These are phyloP conservation scores for Nemotelus nigrinus DNA, from an alignment of 2,888 invertebrate genomes.

Conservation along the genomic window DNA sequence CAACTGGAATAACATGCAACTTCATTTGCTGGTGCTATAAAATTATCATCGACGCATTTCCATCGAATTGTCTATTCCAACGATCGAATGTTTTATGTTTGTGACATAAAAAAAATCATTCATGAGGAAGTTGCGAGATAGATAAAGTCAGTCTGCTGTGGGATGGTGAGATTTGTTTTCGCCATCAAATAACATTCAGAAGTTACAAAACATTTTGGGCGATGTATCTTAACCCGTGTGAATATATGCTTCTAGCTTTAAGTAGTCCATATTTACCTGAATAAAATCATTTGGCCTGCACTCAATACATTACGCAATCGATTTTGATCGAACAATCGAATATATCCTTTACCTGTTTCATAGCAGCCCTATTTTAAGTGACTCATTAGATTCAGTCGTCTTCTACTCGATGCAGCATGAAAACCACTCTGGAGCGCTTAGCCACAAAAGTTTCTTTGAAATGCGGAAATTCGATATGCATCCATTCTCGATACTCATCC, in stretches of 20 bases:
- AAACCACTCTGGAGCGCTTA: constrained; percentile 15
- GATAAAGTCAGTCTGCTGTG: background rate
- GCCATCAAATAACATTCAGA: background rate
- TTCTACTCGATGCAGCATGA: background rate
- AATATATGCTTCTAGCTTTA: too few species aligned
- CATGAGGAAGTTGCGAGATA: background rate
- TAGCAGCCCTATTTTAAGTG: background rate
- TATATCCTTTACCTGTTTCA: background rate
- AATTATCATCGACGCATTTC: too few species aligned
- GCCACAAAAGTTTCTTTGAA: constrained; percentile 28
- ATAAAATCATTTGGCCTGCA: too few species aligned
- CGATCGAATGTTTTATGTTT: too few species aligned
- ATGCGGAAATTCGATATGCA: constrained; percentile 33
- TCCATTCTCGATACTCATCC: constrained; percentile 30
- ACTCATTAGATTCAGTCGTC: background rate
- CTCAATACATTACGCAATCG: too few species aligned
- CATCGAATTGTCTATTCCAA: too few species aligned
- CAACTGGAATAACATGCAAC: too few species aligned
- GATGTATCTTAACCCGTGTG: too few species aligned
- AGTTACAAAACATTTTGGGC: background rate
- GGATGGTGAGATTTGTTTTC: background rate
- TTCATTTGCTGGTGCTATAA: too few species aligned
- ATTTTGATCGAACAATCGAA: background rate
- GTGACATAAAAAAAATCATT: too few species aligned
- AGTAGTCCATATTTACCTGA: too few species aligned